Evolutionary conservation across 2,113 vertebrate species (phyloP), one percentile per base, ranked within the genome.

Genomic region (Pterocles gutturalis): DNA sequence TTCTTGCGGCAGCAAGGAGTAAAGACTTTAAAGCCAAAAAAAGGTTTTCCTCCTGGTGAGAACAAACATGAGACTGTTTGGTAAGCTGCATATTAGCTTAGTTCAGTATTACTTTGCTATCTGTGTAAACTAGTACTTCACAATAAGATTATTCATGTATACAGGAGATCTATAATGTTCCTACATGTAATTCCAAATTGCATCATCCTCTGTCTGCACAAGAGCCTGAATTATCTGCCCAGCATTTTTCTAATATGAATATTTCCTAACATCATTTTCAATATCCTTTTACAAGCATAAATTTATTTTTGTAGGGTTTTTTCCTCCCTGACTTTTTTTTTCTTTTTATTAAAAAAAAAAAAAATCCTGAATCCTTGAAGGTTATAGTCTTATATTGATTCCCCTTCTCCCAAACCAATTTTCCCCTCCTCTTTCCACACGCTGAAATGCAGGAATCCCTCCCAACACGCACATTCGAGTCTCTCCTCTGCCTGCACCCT

Each of bases 191-290:
- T 29, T 87, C 22, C 38, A 90, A 81, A 67, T 29, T 72, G 28
- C 46, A 61, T 10, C 3, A 0, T 89, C 51, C 57, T 71, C 57
- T 7, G 5, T 9, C 62, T 0, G 0, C 14, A 25, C 20, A 90
- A 10, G 12, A 80, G 75, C 34, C 55, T 72, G 29, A 93, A 77
- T 55, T 75, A 87, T 33, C 76, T 55, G 33, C 45, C 48, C 66
- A 76, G 46, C 22, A 43, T 53, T 65, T 85, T 29, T 36, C 4
- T 28, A 62, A 25, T 62, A 73, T 10, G 11, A 2, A 69, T 41
- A 41, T 41, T 41, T 41, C 41, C 41, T 41, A 41, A 41, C 12
- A 41, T 41, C 13, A 41, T 41, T 41, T 41, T 41, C 41, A 41
- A 41, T 41, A 41, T 41, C 41, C 28, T 57, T 90, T 88, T 61